Conservation (phyloP, 1,140 invertebrate species). For the Liolophura sinensis region DNA sequence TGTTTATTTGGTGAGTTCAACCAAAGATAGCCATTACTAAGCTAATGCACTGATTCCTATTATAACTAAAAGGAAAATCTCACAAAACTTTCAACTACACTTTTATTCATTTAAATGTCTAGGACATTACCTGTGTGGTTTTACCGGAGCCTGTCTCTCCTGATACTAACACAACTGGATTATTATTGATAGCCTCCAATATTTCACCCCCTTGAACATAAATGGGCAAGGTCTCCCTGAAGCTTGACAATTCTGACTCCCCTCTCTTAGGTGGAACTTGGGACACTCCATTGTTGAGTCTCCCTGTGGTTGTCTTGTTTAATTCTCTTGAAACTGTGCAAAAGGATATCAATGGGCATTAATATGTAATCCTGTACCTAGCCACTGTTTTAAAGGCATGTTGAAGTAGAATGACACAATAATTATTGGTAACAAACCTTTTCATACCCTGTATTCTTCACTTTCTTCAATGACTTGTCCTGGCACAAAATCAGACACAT, state of each 20-base stretch:
- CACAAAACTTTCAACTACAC: background rate
- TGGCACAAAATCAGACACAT: too few species aligned
- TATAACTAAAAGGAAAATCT: conserved; percentile 6
- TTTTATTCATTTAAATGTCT: background rate
- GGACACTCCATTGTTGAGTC: conserved; percentile 67
- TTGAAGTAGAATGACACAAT: too few species aligned
- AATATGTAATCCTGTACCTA: background rate
- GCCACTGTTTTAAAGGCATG: background rate
- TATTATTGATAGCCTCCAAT: conserved; percentile 38
- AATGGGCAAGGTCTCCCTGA: conserved; percentile 67
- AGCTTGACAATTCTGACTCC: conserved; percentile 59
- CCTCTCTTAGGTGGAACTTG: conserved; percentile 65
- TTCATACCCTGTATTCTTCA: too few species aligned
- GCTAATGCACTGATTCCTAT: background rate
- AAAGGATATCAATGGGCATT: too few species aligned
- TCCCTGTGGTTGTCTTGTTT: conserved; percentile 61
- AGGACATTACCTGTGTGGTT: conserved; percentile 61
- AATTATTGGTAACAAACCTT: too few species aligned
- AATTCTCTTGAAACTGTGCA: conserved; percentile 46
- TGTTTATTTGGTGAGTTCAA: too few species aligned
- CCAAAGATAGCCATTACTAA: too few species aligned
- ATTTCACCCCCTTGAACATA: conserved; percentile 59
- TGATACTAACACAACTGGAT: conserved; percentile 48
- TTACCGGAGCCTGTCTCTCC: conserved; percentile 59
- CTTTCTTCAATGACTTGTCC: too few species aligned